These are phyloP conservation scores for Phalacrocorax pelagicus DNA, from an alignment of 2,113 vertebrate genomes.

Conservation along the genomic window DNA sequence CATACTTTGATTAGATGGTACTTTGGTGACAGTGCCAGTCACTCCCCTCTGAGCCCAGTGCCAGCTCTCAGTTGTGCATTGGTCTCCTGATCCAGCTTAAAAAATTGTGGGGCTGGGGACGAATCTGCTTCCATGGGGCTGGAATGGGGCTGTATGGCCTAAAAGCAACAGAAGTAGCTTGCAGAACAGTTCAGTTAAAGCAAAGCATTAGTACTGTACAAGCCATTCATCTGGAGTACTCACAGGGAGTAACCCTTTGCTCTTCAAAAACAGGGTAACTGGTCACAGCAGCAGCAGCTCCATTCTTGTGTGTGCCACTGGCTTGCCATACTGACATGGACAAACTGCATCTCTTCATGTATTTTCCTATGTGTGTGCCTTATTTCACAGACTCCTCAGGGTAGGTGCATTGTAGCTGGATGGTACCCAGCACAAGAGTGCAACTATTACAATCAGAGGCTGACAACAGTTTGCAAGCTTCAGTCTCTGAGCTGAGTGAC, in stretches of 20 bases:
- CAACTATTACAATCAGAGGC: neutral
- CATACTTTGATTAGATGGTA: neutral
- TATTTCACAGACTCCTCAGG: neutral
- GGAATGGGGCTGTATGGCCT: neutral
- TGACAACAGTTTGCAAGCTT: neutral
- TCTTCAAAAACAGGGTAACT: neutral
- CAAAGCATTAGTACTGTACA: neutral
- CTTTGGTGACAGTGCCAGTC: neutral
- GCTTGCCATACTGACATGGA: neutral
- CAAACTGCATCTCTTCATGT: neutral
- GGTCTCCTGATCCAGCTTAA: neutral
- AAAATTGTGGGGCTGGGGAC: neutral
- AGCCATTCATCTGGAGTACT: neutral
- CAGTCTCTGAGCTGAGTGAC: neutral
- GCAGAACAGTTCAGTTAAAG: neutral
- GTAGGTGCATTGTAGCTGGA: neutral
- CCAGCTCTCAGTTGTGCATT: neutral
- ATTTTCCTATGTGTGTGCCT: neutral
- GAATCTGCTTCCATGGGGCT: neutral
- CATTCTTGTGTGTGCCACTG: neutral
- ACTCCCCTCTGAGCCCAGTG: neutral
- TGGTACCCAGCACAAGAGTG: neutral
- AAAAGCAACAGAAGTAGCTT: neutral
- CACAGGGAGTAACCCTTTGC: neutral
- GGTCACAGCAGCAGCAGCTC: neutral